Evolutionary conservation across 2,888 invertebrate species (phyloP), one percentile per base, ranked within the genome.

Genomic region (Eledona agricola): DNA sequence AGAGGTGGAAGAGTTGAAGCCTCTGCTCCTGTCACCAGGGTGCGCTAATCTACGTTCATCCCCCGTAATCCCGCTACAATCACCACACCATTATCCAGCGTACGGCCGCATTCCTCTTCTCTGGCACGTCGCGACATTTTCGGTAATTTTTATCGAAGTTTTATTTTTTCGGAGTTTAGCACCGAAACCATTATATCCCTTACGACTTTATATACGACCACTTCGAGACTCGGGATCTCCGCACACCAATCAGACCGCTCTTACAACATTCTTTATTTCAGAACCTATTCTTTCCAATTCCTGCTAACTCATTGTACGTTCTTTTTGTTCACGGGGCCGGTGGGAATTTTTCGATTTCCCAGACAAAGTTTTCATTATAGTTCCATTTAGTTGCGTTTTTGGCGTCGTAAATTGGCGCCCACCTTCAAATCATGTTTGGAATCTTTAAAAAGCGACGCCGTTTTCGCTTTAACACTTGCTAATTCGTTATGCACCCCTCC

Each of bases 11-110:
- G 55, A 55, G 55, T 55, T 51, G 55, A 32, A 50, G 31, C 35
- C 25, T 29, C 22, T 25, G 40, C 20, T 25, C 43, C 43, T 55
- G 55, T 55, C 51, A 51, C 31, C 37, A 29, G 69, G 67, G 66
- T 59, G 66, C 65, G 63, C 64, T 72, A 71, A 72, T 72, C 70
- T 64, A 56, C 63, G 65, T 69, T 70, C 58, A 72, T 70, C 71
- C 72, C 55, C 58, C 59, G 61, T 72, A 72, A 72, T 72, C 71
- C 68, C 51, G 59, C 58, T 61, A 65, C 70, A 69, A 71, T 70
- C 70, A 70, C 68, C 70, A 65, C 69, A 69, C 67, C 65, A 70
- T 70, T 69, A 70, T 67, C 65, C 62, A 47, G 59, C 62, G 63
- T 42, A 62, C 59, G 57, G 63, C 59, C 62, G 58, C 66, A 66